Base-by-base conservation (phyloP, 2,888 invertebrate species). In the Pherbina coryleti region DNA sequence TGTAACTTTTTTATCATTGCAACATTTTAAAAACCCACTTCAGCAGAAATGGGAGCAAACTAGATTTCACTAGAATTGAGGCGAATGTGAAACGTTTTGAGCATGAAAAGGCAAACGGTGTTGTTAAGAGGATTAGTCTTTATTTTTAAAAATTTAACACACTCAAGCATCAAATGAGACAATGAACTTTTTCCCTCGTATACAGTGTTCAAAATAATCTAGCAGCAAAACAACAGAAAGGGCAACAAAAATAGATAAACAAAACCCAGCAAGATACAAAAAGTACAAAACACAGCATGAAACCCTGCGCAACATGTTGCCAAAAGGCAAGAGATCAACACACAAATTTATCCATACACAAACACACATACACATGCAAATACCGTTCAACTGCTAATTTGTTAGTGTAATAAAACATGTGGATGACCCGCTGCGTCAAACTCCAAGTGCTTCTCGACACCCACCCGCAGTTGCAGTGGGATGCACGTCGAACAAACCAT, bases 261-360 rank as follows among this genome's bases (percentile, higher is more conserved):
- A 55, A 55, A 55, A 55, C 19, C 19, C 11, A 55, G 19, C 19
- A 55, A 44, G 44, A 44, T 55, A 22, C 19, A 55, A 22, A 22
- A 60, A 28, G 25, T 60, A 11, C 25, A 22, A 19, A 28, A 60
- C 80, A 74, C 79, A 78, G 81, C 79, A 79, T 81, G 80, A 77
- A 77, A 78, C 78, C 79, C 74, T 64, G 77, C 70, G 77, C 77
- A 78, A 72, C 79, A 78, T 79, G 79, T 80, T 80, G 81, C 78
- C 64, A 72, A 75, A 60, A 60, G 60, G 60, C 60, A 60, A 60
- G 25, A 80, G 72, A 78, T 80, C 81, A 79, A 78, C 74, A 80
- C 80, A 81, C 79, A 79, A 81, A 79, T 80, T 79, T 64, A 78
- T 74, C 73, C 78, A 76, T 72, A n/a, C 4, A 28, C 9, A 11